Evolutionary conservation across 2,797 vertebrate species (phyloP).

Genomic region (Eulemur rubriventer): DNA sequence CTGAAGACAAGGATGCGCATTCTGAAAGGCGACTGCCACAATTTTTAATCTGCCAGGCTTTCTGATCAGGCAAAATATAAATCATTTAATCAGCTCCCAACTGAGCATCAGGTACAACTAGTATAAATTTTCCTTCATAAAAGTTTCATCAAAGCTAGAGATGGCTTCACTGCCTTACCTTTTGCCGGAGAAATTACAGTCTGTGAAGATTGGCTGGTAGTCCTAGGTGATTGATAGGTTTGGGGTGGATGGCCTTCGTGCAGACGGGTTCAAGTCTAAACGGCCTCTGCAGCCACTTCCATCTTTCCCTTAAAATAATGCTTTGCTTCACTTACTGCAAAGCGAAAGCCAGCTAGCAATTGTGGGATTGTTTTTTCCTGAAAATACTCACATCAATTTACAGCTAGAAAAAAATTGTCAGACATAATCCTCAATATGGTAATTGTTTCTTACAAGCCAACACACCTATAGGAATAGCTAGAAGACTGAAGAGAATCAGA

Average conservation of each 20-base stretch:
- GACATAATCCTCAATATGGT: neutral
- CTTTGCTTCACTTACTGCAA: slow-evolving; percentile 52
- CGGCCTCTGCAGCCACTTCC: slow-evolving; percentile 5
- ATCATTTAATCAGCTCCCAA: slow-evolving; percentile 62
- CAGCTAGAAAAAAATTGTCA: neutral
- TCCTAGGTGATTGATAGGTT: neutral
- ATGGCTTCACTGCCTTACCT: slow-evolving; percentile 36
- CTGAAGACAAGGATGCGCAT: neutral
- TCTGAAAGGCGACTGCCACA: slow-evolving; percentile 32
- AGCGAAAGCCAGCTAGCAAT: neutral
- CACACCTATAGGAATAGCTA: neutral
- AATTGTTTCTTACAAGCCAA: slow-evolving; percentile 31
- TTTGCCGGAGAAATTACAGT: slow-evolving; percentile 66
- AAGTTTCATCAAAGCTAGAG: slow-evolving; percentile 72
- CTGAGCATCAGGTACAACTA: slow-evolving; percentile 42
- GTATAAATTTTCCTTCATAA: slow-evolving; percentile 70
- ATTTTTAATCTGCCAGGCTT: slow-evolving; percentile 70
- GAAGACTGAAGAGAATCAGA: neutral
- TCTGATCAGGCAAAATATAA: slow-evolving; percentile 55
- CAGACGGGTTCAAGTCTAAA: slow-evolving; percentile 58
- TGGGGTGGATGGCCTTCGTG: slow-evolving; percentile 12
- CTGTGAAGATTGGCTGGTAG: slow-evolving; percentile 35
- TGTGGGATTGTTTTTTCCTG: neutral
- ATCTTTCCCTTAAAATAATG: slow-evolving; percentile 56
- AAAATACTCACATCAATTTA: slow-evolving; percentile 13